Conservation (phyloP, 2,888 invertebrate species). For the Tethea ocularis region DNA sequence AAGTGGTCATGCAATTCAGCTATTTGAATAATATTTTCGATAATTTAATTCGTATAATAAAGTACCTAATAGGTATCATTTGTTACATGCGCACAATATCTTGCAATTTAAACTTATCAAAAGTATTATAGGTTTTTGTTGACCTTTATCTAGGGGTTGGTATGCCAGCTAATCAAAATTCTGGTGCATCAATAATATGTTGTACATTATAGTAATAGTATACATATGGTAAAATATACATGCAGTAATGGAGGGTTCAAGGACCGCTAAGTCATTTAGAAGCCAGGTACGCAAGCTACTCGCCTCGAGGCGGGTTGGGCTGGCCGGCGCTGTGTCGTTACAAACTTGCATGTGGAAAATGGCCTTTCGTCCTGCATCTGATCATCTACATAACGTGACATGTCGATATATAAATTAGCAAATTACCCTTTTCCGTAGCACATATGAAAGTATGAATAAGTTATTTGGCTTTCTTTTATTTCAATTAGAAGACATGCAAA, state of each 20-base stretch:
- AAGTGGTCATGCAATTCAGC: slow-evolving; percentile 38
- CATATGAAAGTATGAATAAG: too few species aligned
- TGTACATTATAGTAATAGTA: not conserved
- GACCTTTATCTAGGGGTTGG: too few species aligned
- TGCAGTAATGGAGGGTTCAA: slow-evolving; percentile 55
- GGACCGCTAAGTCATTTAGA: slow-evolving; percentile 65
- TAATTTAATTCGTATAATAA: too few species aligned
- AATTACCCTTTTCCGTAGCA: slow-evolving; percentile 18
- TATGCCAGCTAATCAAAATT: too few species aligned
- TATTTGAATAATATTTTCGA: slow-evolving; percentile 16
- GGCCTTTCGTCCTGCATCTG: slow-evolving; percentile 48
- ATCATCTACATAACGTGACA: slow-evolving; percentile 20
- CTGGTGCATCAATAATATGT: not conserved
- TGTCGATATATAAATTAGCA: slow-evolving; percentile 19
- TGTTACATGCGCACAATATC: not conserved
- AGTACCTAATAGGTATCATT: too few species aligned
- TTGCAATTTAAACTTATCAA: too few species aligned
- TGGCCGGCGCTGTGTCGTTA: slow-evolving; percentile 40
- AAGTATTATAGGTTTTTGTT: too few species aligned
- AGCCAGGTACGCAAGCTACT: slow-evolving; percentile 56
- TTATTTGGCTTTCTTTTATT: too few species aligned
- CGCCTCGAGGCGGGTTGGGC: slow-evolving; percentile 43
- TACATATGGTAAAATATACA: slow-evolving; percentile 18
- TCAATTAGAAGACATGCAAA: too few species aligned
- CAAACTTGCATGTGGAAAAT: slow-evolving; percentile 59